Base-by-base conservation (phyloP, 2,797 vertebrate genomes). In the Crypturellus tataupa region DNA sequence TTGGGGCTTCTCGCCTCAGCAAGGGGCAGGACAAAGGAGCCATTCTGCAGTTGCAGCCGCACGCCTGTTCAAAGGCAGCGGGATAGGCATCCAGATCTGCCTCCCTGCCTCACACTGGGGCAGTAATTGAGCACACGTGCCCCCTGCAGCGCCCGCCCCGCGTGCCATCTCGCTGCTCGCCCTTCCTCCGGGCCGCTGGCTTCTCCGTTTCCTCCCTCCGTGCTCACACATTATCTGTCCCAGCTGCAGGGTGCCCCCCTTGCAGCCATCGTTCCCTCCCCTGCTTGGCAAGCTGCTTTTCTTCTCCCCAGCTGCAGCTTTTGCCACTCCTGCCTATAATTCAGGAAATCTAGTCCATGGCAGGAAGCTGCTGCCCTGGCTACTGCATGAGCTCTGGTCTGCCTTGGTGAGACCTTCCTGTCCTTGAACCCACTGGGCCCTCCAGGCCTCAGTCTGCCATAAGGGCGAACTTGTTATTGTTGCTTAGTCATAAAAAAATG, bases 21-120 rank as follows among this genome's bases (percentile, higher is more conserved):
- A n/a, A 63, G 75, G 80, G 60, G 75, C 1, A 1, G 73, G 84
- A 95, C 90, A 87, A 94, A 94, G 80, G 78, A 75, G 40, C 80
- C 75, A 62, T 95, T 94, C 90, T 94, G 47, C 75, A 51, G 53
- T 46, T 68, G 37, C 2, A 80, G 3, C 81, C 76, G 5, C 0
- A 4, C 44, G 70, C 33, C 46, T 17, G 3, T 9, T 53, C 29
- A 40, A 63, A 84, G 56, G 85, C 7, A 0, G 63, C 20, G 55
- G 55, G 82, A 86, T 14, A 62, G 51, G 42, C 82, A 86, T 81
- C 63, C 69, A 67, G 17, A 5, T 5, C 78, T 63, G 25, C 49
- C 42, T 68, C 35, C 33, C 64, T 85, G 29, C 80, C 20, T 72
- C 40, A 85, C 64, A 76, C 47, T 58, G 17, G 1, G 46, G 44